Percentiles rank a stretch among this genome's conserved stretches.
Evolutionary conservation across 2,797 vertebrate genomes (phyloP).

Genomic region (Morus bassanus): DNA sequence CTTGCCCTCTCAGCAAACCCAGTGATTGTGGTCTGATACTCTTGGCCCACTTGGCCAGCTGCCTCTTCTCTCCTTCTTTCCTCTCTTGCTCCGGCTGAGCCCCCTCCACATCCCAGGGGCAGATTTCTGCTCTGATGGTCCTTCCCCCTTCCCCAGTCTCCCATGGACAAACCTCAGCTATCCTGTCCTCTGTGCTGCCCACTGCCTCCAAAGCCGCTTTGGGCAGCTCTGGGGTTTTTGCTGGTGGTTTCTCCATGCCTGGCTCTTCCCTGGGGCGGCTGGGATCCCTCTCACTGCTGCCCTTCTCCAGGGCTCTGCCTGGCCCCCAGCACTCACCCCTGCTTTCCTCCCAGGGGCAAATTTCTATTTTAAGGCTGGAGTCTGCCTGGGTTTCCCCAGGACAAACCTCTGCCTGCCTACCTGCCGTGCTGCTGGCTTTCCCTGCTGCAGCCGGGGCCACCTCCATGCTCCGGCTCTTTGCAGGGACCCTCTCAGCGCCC

Average conservation of each 20-base stretch:
- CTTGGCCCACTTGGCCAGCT: neutral
- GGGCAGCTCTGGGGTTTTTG: neutral
- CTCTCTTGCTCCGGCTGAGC: neutral
- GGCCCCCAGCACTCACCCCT: neutral
- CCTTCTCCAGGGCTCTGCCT: neutral
- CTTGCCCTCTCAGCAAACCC: neutral
- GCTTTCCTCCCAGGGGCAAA: constrained; percentile 57
- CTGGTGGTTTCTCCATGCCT: neutral
- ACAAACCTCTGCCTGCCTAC: neutral
- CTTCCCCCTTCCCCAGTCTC: neutral
- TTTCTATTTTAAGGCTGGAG: constrained; percentile 44
- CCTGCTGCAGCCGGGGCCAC: neutral
- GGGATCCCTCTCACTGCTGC: rapidly evolving
- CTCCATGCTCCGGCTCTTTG: neutral
- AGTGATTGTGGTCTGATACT: neutral
- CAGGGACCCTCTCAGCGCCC: neutral
- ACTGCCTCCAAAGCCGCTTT: neutral
- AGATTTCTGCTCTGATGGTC: neutral
- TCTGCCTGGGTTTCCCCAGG: neutral
- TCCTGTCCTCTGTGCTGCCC: neutral
- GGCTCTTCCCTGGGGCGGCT: neutral
- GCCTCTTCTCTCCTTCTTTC: neutral
- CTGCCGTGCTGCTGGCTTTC: rapidly evolving
- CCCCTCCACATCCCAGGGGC: neutral
- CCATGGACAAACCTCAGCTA: constrained; percentile 7